A percentile compares a stretch with the other conserved stretches of the same genome.
phyloP scores from a whole-genome alignment of 2,113 vertebrate species.

The Upupa epops region DNA sequence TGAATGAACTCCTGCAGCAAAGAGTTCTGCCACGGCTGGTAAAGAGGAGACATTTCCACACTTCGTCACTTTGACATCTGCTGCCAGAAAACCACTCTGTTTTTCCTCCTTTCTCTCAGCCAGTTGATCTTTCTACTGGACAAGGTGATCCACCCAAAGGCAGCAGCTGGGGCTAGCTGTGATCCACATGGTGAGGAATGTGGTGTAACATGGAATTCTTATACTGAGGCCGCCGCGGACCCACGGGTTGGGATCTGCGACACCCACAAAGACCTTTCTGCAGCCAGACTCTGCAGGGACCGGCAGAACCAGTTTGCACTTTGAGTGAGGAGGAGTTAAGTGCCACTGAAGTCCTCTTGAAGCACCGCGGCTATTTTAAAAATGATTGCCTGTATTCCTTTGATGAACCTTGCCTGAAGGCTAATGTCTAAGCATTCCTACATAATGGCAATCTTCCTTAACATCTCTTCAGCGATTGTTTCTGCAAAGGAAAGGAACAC shows the following conservation, averaged over 20 bases:
- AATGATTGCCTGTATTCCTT: slow-evolving; percentile 33
- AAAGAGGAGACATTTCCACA: slow-evolving; percentile 1
- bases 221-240: neutral
- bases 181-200: slow-evolving; percentile 29
- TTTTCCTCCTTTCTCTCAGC: slow-evolving; percentile 3
- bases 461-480: neutral
- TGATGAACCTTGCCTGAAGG: slow-evolving; percentile 47
- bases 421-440: slow-evolving; percentile 48
- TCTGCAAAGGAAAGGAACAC: neutral
- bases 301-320: neutral
- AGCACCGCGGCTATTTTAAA: neutral
- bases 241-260: neutral
- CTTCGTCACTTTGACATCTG: neutral
- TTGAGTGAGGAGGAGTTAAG: slow-evolving; percentile 16
- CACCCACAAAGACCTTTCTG: neutral
- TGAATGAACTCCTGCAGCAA: neutral
- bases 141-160: slow-evolving; percentile 26
- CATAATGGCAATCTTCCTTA: slow-evolving; percentile 29
- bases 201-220: neutral
- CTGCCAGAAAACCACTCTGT: neutral
- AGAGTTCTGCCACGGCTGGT: neutral
- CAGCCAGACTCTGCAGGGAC: neutral
- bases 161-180: slow-evolving; percentile 3
- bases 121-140: neutral
- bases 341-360: neutral